phyloP scores from a whole-genome alignment of 1,140 invertebrate species.

The Lucilia sericata region DNA sequence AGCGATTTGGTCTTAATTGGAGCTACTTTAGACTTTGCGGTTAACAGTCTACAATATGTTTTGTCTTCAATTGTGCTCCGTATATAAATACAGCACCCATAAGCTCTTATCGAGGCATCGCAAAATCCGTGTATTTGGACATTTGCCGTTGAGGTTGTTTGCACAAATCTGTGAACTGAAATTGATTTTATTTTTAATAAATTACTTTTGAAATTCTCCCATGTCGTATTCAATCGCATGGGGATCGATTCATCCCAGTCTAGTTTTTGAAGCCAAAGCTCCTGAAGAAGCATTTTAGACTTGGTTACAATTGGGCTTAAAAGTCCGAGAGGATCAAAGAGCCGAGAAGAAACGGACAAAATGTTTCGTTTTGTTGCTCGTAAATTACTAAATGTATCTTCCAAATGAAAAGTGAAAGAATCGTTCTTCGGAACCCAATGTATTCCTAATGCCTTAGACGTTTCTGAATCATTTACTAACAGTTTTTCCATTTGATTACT shows the following conservation, averaged over 20 bases:
- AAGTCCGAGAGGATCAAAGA: conserved; percentile 41
- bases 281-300: conserved; percentile 68
- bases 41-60: neutral
- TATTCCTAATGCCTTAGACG: neutral
- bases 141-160: no score
- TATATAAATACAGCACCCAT: conserved; percentile 62
- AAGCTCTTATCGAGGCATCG: conserved; percentile 61
- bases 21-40: conserved; percentile 47
- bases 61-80: conserved; percentile 44
- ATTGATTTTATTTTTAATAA: neutral
- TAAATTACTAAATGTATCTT: neutral
- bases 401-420: conserved; percentile 3
- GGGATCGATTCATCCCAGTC: conserved; percentile 68
- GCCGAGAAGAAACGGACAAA: neutral
- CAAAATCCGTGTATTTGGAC: conserved; percentile 55
- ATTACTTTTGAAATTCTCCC: conserved; percentile 49
- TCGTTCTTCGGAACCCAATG: conserved; percentile 36
- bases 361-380: neutral
- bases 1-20: conserved; percentile 48
- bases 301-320: conserved; percentile 61
- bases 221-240: conserved; percentile 48
- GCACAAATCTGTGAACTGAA: no score
- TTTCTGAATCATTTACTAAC: neutral
- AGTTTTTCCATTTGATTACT: neutral
- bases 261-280: conserved; percentile 46